A percentile compares a stretch with the other conserved stretches of the same genome.
Evolutionary conservation across 2,113 vertebrate genomes (phyloP).

Genomic region (Petaurus breviceps): DNA sequence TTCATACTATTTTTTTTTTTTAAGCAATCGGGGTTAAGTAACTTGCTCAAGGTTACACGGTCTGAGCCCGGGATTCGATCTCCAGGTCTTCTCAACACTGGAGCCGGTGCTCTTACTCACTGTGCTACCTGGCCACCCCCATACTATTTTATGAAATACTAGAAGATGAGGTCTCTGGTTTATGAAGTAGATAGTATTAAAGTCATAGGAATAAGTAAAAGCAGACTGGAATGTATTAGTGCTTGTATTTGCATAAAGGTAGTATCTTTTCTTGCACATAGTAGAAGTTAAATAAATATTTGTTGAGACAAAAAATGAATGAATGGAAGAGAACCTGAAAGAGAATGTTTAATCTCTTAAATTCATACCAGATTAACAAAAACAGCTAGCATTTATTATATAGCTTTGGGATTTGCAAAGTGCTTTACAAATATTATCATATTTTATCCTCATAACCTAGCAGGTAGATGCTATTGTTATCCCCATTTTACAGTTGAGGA

Average conservation of each 20-base stretch:
- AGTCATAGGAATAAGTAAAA: background rate
- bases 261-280: background rate
- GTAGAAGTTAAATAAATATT: background rate
- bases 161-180: background rate
- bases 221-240: background rate
- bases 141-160: background rate
- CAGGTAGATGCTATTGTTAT: background rate
- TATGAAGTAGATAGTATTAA: background rate
- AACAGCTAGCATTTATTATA: too few relatives aligned
- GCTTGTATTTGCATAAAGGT: background rate
- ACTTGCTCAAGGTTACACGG: too few relatives aligned
- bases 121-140: too few relatives aligned
- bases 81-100: too few relatives aligned
- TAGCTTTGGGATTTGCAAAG: too few relatives aligned
- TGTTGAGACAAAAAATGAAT: background rate
- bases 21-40: too few relatives aligned
- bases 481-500: background rate
- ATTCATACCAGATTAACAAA: too few relatives aligned
- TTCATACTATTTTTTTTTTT: background rate
- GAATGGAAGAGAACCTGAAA: background rate
- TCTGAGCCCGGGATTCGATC: too few relatives aligned
- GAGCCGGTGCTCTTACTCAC: too few relatives aligned
- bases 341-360: too few relatives aligned
- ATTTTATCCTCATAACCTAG: too few relatives aligned
- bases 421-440: too few relatives aligned